phyloP scores from a whole-genome alignment of 1,140 invertebrate species.

The Stegodyphus mimosarum region DNA sequence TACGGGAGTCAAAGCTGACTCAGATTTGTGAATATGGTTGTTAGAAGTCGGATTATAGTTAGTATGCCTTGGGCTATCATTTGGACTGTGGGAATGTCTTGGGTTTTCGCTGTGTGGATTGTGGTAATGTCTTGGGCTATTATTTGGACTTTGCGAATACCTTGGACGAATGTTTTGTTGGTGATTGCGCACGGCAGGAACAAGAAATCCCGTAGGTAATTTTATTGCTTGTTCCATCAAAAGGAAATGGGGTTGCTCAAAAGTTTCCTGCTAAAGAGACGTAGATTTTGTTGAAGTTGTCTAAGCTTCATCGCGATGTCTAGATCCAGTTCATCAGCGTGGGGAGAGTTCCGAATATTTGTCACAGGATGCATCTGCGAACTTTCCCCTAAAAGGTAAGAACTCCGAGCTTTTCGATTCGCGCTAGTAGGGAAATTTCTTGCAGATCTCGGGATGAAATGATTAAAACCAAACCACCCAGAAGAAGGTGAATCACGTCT shows the following conservation, averaged over 20 bases:
- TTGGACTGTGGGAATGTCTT: not conserved
- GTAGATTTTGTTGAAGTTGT: not conserved
- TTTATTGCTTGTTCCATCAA: slow-evolving; percentile 1
- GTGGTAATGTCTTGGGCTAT: not conserved
- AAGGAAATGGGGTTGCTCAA: not conserved
- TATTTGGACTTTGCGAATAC: not conserved
- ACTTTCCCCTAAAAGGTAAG: slow-evolving; percentile 23
- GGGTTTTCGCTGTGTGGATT: not conserved
- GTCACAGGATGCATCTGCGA: slow-evolving; percentile 6
- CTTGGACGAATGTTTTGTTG: not conserved
- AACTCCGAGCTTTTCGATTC: not conserved
- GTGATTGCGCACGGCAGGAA: not conserved
- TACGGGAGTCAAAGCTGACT: slow-evolving; percentile 23
- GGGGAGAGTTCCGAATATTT: not conserved
- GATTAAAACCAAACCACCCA: slow-evolving; percentile 39
- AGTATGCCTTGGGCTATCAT: not conserved
- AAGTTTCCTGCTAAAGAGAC: not conserved
- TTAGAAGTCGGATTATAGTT: not conserved
- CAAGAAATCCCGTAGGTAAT: not conserved
- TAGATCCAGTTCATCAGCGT: not conserved
- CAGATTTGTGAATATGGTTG: slow-evolving; percentile 1
- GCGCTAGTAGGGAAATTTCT: not conserved
- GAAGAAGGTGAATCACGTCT: not conserved
- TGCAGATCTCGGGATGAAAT: slow-evolving; percentile 30
- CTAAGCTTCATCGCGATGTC: not conserved